Conservation (phyloP, 1,140 invertebrate species). For the Drosophila bipectinata region DNA sequence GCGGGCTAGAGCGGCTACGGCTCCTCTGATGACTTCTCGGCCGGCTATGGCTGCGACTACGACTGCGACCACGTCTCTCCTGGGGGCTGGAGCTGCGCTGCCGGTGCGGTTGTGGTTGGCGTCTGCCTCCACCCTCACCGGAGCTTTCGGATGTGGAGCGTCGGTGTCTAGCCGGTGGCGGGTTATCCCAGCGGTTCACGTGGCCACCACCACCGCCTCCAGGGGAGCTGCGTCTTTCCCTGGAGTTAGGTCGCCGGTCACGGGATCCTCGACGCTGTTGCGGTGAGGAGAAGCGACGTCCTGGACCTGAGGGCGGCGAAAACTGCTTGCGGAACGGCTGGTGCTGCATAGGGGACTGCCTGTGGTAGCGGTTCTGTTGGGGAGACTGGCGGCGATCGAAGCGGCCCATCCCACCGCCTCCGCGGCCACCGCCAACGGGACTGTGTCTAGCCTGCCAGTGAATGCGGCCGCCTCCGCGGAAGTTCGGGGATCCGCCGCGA, state of each 20-base stretch:
- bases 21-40: conserved; percentile 38
- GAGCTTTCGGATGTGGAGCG: conserved; percentile 46
- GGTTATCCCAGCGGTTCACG: conserved; percentile 58
- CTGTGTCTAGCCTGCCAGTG: conserved; percentile 71
- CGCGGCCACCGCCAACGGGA: conserved; percentile 52
- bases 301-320: conserved; percentile 54
- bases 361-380: conserved; percentile 70
- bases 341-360: conserved; percentile 64
- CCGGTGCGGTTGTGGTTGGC: conserved; percentile 32
- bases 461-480: conserved; percentile 59
- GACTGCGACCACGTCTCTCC: conserved; percentile 34
- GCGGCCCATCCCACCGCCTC: conserved; percentile 65
- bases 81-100: conserved; percentile 56
- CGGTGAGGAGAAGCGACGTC: conserved; percentile 62
- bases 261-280: conserved; percentile 45
- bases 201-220: conserved; percentile 27
- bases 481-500: conserved; percentile 53
- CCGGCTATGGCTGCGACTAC: conserved; percentile 48
- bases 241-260: conserved; percentile 55
- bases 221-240: conserved; percentile 63
- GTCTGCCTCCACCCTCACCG: conserved; percentile 10
- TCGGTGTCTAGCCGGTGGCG: conserved; percentile 19
- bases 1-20: conserved; percentile 65
- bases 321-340: conserved; percentile 74
- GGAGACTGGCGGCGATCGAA: conserved; percentile 72